These are phyloP conservation scores for Neoaliturus tenellus DNA, from an alignment of 2,888 invertebrate genomes.

Conservation along the genomic window DNA sequence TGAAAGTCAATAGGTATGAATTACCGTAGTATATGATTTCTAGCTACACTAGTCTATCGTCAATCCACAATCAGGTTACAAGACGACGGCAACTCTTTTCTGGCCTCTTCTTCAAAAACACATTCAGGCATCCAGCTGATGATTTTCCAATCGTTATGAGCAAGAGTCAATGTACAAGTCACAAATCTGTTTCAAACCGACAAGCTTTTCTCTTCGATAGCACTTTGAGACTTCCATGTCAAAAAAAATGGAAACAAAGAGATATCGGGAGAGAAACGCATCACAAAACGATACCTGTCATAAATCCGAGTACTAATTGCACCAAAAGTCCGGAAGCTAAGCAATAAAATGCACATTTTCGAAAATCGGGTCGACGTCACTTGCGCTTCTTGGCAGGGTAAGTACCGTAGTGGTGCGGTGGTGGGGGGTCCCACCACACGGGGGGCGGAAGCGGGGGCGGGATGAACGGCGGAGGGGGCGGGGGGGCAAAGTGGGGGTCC, in stretches of 20 bases:
- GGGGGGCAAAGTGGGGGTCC: slow-evolving; percentile 67
- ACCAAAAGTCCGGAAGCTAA: slow-evolving; percentile 57
- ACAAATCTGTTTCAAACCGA: not conserved
- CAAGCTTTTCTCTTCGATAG: not conserved
- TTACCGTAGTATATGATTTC: not conserved
- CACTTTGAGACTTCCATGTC: not conserved
- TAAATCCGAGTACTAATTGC: slow-evolving; percentile 52
- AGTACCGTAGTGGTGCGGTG: slow-evolving; percentile 48
- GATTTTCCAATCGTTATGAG: not conserved
- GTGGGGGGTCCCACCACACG: slow-evolving; percentile 49
- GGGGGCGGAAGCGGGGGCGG: slow-evolving; percentile 41
- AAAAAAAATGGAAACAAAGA: not conserved
- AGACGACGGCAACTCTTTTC: not conserved
- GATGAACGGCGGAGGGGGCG: slow-evolving; percentile 26
- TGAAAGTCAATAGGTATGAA: slow-evolving; percentile 20
- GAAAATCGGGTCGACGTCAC: slow-evolving; percentile 56
- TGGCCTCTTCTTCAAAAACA: slow-evolving; percentile 30
- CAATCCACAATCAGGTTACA: slow-evolving; percentile 5
- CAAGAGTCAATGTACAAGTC: not conserved
- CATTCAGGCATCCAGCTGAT: slow-evolving; percentile 46
- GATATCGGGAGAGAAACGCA: not conserved
- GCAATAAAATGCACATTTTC: slow-evolving; percentile 57
- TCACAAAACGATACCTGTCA: slow-evolving; percentile 52
- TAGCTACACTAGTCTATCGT: slow-evolving; percentile 17
- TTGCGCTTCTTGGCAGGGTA: slow-evolving; percentile 56